Conservation (phyloP, 2,113 vertebrate genomes). For the Propithecus coquereli region DNA sequence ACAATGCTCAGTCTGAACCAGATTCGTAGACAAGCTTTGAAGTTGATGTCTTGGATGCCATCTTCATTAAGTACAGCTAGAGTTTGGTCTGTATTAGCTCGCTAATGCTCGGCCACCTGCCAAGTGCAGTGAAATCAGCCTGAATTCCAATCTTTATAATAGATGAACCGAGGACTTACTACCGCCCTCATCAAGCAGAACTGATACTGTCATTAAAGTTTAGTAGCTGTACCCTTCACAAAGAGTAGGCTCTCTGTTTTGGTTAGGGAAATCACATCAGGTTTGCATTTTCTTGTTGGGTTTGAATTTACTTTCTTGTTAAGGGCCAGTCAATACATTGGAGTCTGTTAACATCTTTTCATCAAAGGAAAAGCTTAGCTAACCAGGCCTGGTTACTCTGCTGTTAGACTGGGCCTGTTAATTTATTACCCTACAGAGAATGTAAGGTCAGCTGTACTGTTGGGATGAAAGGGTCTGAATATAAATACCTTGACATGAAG, state of each 20-base stretch:
- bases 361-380: constrained; percentile 46
- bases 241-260: constrained; percentile 60
- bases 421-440: constrained; percentile 52
- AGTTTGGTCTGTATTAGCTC: constrained; percentile 73
- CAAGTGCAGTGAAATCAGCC: constrained; percentile 75
- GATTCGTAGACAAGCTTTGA: constrained; percentile 11
- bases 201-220: constrained; percentile 78
- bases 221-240: constrained; percentile 74
- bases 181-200: constrained; percentile 76
- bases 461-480: constrained; percentile 18
- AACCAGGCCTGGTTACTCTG: constrained; percentile 40
- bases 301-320: constrained; percentile 75
- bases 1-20: neutral
- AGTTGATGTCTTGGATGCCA: constrained; percentile 39
- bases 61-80: constrained; percentile 75
- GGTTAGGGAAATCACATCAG: constrained; percentile 64
- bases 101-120: constrained; percentile 78
- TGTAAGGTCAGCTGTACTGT: constrained; percentile 27
- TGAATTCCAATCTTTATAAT: constrained; percentile 76
- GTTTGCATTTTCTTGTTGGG: constrained; percentile 66
- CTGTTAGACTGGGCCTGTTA: constrained; percentile 28
- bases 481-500: neutral
- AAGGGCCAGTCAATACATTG: constrained; percentile 67
- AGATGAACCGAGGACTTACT: constrained; percentile 76
- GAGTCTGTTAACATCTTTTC: constrained; percentile 51